phyloP scores from a whole-genome alignment of 2,888 invertebrate genomes.

The Lutraria lutraria region DNA sequence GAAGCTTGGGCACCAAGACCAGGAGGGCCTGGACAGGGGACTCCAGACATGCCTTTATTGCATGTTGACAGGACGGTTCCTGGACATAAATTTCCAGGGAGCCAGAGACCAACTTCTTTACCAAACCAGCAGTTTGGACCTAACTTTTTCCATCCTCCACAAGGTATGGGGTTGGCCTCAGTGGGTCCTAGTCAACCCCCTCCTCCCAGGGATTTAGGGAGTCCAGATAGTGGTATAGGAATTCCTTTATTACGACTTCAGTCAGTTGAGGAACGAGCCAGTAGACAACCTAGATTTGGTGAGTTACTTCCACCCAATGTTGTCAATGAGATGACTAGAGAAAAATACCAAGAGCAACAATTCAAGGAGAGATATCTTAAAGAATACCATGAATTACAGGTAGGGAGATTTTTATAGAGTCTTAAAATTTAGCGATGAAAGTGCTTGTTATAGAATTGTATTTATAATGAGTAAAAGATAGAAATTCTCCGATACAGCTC shows the following conservation, averaged over 20 bases:
- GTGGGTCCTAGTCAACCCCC: constrained; percentile 31
- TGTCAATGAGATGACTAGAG: constrained; percentile 68
- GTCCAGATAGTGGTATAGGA: constrained; percentile 70
- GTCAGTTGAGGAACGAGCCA: constrained; percentile 62
- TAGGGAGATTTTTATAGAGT: constrained; percentile 1
- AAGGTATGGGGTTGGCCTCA: constrained; percentile 33
- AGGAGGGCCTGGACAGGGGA: constrained; percentile 39
- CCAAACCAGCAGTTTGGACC: constrained; percentile 60
- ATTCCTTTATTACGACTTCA: constrained; percentile 72
- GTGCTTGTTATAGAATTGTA: not conserved
- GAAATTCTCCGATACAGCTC: no score
- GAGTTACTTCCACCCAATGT: constrained; percentile 74
- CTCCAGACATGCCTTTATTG: constrained; percentile 73
- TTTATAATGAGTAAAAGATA: no score
- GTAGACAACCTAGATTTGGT: constrained; percentile 73
- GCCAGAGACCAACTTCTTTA: constrained; percentile 54
- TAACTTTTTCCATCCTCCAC: constrained; percentile 51
- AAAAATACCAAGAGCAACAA: constrained; percentile 67
- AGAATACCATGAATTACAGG: constrained; percentile 70
- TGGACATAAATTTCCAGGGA: constrained; percentile 57
- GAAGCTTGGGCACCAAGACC: constrained; percentile 69
- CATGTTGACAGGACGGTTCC: constrained; percentile 69
- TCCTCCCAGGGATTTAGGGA: constrained; percentile 43
- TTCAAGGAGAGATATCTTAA: constrained; percentile 65
- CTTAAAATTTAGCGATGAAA: not conserved